A percentile compares a stretch with the other conserved stretches of the same genome.
Evolutionary conservation across 2,113 vertebrate species (phyloP).

Genomic region (cat (Felis catus)): DNA sequence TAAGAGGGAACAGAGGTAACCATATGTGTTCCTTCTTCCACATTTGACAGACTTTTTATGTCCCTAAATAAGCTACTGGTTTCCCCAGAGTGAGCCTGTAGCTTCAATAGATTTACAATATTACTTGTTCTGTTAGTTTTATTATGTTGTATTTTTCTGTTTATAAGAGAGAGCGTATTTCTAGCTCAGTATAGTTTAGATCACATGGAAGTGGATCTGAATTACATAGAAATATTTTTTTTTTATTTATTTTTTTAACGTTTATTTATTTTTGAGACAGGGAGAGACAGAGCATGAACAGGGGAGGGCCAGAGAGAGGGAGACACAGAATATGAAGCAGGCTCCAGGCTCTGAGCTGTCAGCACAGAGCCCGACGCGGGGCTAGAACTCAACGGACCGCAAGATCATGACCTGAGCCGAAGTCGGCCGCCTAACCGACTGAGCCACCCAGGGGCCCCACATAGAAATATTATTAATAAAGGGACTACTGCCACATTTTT

Average conservation of each 20-base stretch:
- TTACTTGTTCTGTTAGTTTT: not conserved
- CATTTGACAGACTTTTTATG: not conserved
- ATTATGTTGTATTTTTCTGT: not conserved
- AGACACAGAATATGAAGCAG: no score
- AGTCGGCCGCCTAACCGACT: no score
- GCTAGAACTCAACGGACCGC: no score
- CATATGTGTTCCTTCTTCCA: not conserved
- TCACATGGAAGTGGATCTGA: not conserved
- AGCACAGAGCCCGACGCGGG: no score
- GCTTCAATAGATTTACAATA: not conserved
- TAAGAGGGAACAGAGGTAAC: not conserved
- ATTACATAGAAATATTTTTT: not conserved
- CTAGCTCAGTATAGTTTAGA: not conserved
- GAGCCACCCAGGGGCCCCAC: not conserved
- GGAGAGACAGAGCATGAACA: no score
- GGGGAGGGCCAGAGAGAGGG: no score
- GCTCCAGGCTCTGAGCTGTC: no score
- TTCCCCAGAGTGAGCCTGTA: not conserved
- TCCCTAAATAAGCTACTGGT: not conserved
- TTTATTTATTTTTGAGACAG: no score
- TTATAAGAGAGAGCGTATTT: not conserved
- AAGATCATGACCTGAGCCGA: no score
- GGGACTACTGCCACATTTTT: not conserved
- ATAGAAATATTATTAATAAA: conserved; percentile 15
- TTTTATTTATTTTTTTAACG: no score